Base-by-base conservation (phyloP, 2,888 invertebrate genomes). In the Yponomeuta cagnagella region DNA sequence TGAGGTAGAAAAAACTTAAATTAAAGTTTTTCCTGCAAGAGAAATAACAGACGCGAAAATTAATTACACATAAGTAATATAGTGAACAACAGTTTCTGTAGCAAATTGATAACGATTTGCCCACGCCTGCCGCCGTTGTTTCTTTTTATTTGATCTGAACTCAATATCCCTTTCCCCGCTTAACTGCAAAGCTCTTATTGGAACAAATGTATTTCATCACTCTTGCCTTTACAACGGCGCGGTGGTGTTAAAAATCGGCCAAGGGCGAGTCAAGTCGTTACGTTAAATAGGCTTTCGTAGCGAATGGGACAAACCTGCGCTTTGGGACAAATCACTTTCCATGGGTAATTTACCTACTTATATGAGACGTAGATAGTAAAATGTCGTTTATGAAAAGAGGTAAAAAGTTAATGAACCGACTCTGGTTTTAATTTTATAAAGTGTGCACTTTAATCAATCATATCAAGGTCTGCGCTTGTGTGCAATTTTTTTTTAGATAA, bases 201-300 rank as follows among this genome's bases (percentile, higher is more conserved):
- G 76, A 80, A 82, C 81, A 82, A 88, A 88, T 86, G 85, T 87
- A 88, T 85, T 82, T 82, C 84, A 85, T 83, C 80, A 84, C 80
- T 85, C 78, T 74, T 77, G 79, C 70, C 70, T 70, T 72, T 72
- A 71, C 37, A 70, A 30, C 33, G 58, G 30, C 1, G 48, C 1
- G 48, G 37, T 12, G 33, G 48, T 52, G 30, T 69, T 69, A 9
- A 10, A 48, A 67, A 67, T 43, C 43, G 43, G 43, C 43, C 43
- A 43, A 43, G 43, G 43, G 43, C 43, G 5, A 43, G 43, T 43
- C 1, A 8, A 43, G 43, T 37, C 37, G 37, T 37, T 37, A 37
- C 37, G 2, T 5, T 4, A 37, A 37, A 0, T 43, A 43, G 6
- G 33, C 9, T 43, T 43, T 43, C 5, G 43, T 43, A 6, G 6